These are phyloP conservation scores for Acanthiza pusilla DNA, from an alignment of 2,797 vertebrate genomes.

Conservation along the genomic window DNA sequence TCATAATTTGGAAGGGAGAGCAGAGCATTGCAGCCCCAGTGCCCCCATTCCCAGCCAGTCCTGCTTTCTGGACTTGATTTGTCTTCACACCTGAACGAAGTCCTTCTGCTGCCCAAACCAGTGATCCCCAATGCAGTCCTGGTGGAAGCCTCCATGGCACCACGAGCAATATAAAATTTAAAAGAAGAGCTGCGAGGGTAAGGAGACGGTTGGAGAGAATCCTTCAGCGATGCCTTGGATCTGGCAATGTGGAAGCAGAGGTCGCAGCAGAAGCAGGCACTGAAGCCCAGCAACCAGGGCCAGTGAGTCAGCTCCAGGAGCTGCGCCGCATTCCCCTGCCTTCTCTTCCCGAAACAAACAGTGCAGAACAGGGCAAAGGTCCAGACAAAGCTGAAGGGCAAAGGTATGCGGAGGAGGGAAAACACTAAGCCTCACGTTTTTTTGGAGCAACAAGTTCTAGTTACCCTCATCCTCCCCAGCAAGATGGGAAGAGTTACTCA, in stretches of 20 bases:
- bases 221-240: fast-evolving
- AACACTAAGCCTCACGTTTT: background rate
- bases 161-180: background rate
- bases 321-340: background rate
- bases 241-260: background rate
- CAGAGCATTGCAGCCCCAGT: background rate
- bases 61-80: background rate
- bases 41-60: background rate
- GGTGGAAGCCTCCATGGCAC: fast-evolving
- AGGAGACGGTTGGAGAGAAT: background rate
- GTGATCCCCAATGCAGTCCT: background rate
- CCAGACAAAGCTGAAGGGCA: conserved; percentile 59
- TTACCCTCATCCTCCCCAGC: background rate
- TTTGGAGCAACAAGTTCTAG: background rate
- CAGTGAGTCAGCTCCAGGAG: conserved; percentile 51
- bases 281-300: background rate
- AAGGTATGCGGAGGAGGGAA: background rate
- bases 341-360: conserved; percentile 52
- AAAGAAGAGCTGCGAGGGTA: background rate
- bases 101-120: background rate
- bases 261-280: background rate
- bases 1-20: background rate
- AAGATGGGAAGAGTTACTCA: background rate
- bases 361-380: conserved; percentile 56
- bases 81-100: background rate